phyloP scores from a whole-genome alignment of 1,140 invertebrate genomes.

The Heterodera carotae region DNA sequence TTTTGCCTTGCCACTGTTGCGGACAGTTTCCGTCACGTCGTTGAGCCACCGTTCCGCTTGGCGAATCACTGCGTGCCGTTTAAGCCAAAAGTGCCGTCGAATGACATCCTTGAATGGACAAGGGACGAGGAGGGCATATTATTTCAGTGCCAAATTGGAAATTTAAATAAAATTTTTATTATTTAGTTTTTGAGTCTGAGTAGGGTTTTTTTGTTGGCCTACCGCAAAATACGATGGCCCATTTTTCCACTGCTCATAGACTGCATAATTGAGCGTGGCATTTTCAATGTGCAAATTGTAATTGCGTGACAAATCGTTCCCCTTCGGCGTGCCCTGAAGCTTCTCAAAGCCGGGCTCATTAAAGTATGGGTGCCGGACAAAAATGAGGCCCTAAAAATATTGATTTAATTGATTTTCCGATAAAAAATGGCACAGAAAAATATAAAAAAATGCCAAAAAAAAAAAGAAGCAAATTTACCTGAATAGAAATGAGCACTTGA shows the following conservation, averaged over 20 bases:
- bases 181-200: not conserved
- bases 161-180: conserved; percentile 84
- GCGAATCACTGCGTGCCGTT: conserved; percentile 82
- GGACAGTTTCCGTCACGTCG: conserved; percentile 18
- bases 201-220: not conserved
- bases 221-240: conserved; percentile 70
- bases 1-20: conserved; percentile 13
- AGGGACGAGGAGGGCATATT: conserved; percentile 72
- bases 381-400: conserved; percentile 72
- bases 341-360: conserved; percentile 96
- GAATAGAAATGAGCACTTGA: conserved; percentile 86
- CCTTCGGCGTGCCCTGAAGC: conserved; percentile 59
- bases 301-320: conserved; percentile 71
- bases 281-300: conserved; percentile 95
- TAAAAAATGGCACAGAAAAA: no score
- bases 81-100: conserved; percentile 90
- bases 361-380: conserved; percentile 94
- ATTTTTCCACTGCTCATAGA: conserved; percentile 87
- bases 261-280: conserved; percentile 91
- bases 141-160: conserved; percentile 84
- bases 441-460: conserved; percentile 8
- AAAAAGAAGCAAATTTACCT: conserved; percentile 66
- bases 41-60: conserved; percentile 71
- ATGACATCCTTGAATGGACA: conserved; percentile 74
- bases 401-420: conserved; percentile 6